A percentile compares a stretch with the other conserved stretches of the same genome.
Conservation (phyloP, 1,140 invertebrate species). For the Lasaia peninsularis region DNA sequence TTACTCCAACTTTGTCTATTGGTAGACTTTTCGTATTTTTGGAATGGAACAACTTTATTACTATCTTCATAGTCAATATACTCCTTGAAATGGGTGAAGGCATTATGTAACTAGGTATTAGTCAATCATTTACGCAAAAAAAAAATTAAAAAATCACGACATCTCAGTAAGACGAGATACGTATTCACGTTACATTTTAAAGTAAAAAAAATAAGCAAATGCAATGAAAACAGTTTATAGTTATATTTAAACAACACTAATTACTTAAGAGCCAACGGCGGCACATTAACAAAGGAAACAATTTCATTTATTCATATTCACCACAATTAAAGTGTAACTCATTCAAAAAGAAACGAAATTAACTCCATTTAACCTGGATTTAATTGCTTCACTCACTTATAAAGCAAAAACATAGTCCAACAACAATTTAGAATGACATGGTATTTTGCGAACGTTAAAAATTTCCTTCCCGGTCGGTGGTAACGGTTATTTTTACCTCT, state of each 20-base stretch:
- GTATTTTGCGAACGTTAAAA: conserved; percentile 7
- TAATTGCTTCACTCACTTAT: conserved; percentile 6
- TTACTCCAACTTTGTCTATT: too few relatives aligned
- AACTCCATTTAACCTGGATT: conserved; percentile 2
- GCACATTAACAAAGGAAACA: not conserved
- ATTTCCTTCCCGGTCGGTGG: conserved; percentile 2
- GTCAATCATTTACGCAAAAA: too few relatives aligned
- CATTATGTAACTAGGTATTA: too few relatives aligned
- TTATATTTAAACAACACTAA: not conserved
- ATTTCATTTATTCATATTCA: conserved; percentile 8
- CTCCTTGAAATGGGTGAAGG: too few relatives aligned
- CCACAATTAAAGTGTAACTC: conserved; percentile 1
- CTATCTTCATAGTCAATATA: too few relatives aligned
- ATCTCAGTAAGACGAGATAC: too few relatives aligned
- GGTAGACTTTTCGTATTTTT: too few relatives aligned
- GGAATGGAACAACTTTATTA: too few relatives aligned
- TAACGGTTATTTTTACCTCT: conserved; percentile 1
- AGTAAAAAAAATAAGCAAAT: not conserved
- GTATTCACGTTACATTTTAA: too few relatives aligned
- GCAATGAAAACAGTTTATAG: not conserved
- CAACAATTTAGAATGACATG: not conserved
- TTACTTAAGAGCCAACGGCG: not conserved
- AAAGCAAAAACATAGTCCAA: conserved; percentile 1
- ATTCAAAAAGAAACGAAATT: conserved; percentile 11
- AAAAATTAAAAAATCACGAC: too few relatives aligned